A percentile compares a stretch with the other conserved stretches of the same genome.
phyloP scores from a whole-genome alignment of 2,113 vertebrate species.

The Muntiacus reevesi region DNA sequence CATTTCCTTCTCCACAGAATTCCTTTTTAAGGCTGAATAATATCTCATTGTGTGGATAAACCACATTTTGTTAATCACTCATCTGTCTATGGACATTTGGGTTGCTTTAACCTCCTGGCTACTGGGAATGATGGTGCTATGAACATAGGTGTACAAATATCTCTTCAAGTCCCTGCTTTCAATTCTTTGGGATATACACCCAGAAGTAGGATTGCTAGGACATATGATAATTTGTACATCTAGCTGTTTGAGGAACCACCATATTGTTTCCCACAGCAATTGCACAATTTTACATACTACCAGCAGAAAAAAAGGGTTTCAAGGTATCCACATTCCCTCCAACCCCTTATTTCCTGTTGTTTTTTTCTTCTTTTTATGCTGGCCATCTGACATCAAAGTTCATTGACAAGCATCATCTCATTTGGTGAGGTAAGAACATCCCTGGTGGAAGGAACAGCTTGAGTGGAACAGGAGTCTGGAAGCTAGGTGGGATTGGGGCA shows the following conservation, averaged over 20 bases:
- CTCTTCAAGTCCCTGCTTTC: neutral
- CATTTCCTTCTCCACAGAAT: no score
- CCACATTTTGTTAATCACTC: neutral
- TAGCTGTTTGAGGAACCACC: neutral
- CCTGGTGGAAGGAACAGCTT: neutral
- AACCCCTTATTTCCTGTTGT: neutral
- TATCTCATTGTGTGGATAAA: no score
- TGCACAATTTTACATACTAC: neutral
- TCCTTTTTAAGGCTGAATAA: no score
- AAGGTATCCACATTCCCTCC: neutral
- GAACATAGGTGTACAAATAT: fast-evolving
- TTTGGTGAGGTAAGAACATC: neutral
- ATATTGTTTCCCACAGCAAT: neutral
- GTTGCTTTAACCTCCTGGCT: neutral
- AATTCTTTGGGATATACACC: neutral
- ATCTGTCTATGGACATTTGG: fast-evolving
- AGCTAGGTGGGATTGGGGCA: neutral
- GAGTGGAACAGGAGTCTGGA: neutral
- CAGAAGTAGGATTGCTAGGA: neutral
- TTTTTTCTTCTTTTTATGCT: neutral
- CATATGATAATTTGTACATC: fast-evolving
- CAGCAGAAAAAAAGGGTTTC: neutral
- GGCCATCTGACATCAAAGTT: neutral
- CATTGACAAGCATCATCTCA: fast-evolving
- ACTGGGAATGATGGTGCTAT: fast-evolving